These are phyloP conservation scores for Mastigias papua DNA, from an alignment of 30 jellyfish, hydroid and myxozoan genomes.

Conservation along the genomic window DNA sequence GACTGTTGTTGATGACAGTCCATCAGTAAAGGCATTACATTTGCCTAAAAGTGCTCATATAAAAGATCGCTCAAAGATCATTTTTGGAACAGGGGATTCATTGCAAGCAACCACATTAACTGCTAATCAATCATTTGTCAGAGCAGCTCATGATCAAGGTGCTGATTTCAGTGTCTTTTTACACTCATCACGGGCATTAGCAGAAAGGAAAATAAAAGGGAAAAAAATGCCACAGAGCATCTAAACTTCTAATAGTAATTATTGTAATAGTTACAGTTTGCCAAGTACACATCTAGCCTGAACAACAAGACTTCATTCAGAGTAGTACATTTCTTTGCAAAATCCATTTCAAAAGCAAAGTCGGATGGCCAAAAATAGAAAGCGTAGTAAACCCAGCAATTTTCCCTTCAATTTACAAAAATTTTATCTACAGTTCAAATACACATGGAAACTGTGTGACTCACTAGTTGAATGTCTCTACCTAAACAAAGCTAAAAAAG, in stretches of 20 bases:
- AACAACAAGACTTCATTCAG: too few relatives aligned
- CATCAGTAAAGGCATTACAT: constrained; percentile 67
- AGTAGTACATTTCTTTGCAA: too few relatives aligned
- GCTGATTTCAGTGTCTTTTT: constrained; percentile 75
- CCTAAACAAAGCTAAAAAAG: too few relatives aligned
- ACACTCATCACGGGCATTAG: constrained; percentile 83
- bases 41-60: constrained; percentile 78
- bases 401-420: too few relatives aligned
- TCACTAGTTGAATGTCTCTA: too few relatives aligned
- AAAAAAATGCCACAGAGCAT: neutral
- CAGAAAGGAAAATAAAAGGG: constrained; percentile 72
- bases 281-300: too few relatives aligned
- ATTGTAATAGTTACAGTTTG: neutral
- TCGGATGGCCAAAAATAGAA: too few relatives aligned
- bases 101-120: constrained; percentile 83
- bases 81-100: constrained; percentile 91
- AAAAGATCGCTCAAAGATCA: constrained; percentile 73
- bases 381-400: too few relatives aligned
- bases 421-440: too few relatives aligned
- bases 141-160: constrained; percentile 93
- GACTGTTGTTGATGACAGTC: constrained; percentile 73
- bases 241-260: too few relatives aligned
- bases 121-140: constrained; percentile 85
- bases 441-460: too few relatives aligned
- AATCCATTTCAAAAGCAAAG: too few relatives aligned